These are phyloP conservation scores for Trachurus trachurus DNA, from an alignment of 2,797 vertebrate genomes.

Conservation along the genomic window DNA sequence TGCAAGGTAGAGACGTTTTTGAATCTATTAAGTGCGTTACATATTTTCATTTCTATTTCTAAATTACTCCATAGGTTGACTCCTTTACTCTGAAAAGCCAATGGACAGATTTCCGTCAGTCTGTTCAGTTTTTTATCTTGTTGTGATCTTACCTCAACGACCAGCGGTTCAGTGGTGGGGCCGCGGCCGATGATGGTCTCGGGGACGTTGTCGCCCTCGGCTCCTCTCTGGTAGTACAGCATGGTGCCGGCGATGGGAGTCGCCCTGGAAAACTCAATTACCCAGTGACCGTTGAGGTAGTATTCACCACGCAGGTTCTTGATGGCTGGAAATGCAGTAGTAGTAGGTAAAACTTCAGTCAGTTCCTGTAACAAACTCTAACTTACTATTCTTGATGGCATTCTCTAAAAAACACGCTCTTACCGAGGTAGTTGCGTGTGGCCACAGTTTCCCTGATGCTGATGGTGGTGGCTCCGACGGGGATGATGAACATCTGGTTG, in stretches of 20 bases:
- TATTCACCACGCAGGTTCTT: slow-evolving; percentile 93
- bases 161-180: slow-evolving; percentile 94
- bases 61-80: no score
- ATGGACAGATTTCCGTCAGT: no score
- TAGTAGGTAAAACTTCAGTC: neutral
- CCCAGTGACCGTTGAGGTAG: slow-evolving; percentile 98
- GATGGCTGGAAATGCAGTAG: slow-evolving; percentile 86
- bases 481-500: slow-evolving; percentile 95
- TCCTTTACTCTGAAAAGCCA: no score
- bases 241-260: slow-evolving; percentile 89
- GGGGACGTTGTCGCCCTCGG: slow-evolving; percentile 89
- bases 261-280: slow-evolving; percentile 89
- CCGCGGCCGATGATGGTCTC: slow-evolving; percentile 92
- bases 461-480: slow-evolving; percentile 93
- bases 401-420: slow-evolving; percentile 44
- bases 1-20: no score
- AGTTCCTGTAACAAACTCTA: no score
- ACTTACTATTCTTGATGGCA: neutral
- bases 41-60: no score
- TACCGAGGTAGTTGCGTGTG: slow-evolving; percentile 95
- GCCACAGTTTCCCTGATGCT: slow-evolving; percentile 90
- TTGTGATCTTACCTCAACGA: slow-evolving; percentile 91
- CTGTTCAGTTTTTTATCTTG: neutral
- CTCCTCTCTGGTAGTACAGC: slow-evolving; percentile 92
- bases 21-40: no score